Base-by-base conservation (phyloP, 2,113 vertebrate species). In the Nothoprocta perdicaria region DNA sequence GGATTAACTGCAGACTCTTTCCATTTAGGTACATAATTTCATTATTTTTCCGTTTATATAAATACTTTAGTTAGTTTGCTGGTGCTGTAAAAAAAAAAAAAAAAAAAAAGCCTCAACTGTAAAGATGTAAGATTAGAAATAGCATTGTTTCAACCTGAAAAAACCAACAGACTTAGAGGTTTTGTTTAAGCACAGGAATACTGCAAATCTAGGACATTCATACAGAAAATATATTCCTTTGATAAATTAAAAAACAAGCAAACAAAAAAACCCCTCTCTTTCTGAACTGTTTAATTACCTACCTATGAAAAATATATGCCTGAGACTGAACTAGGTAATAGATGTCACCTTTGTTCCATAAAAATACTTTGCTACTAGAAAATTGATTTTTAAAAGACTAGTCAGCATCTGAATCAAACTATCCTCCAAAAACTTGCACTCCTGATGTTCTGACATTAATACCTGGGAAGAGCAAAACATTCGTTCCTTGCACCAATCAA, bases 251-350 rank as follows among this genome's bases (percentile, higher is more conserved):
- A 48, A 43, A 43, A 43, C 41, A 43, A 48, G 5, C 10, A 23
- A 48, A 22, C 94, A 83, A 89, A 72, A 84, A 33, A 84, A 69
- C 73, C 4, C 6, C 12, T 27, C 27, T 29, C 27, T 88, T 96
- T 94, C 88, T 95, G 93, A 95, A 95, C 81, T 94, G 69, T 95
- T 97, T 97, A 96, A 97, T 97, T 97, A 97, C 85, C 85, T 96
- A 82, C 73, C 33, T 91, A 84, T 95, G 77, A 95, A 96, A 96
- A 94, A 93, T 88, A 92, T 82, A 87, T 95, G 90, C 68, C 53
- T 89, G 92, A 96, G 87, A 90, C 29, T 83, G 76, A 94, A 88
- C 12, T 80, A 88, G 50, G 74, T 82, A 96, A 95, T 95, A 96
- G 89, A 95, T 95, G 91, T 48, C 81, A 84, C 60, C 77, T 97